Evolutionary conservation across 2,797 vertebrate genomes (phyloP), one percentile per base, ranked within the genome.

Genomic region (Acrossocheilus wenchowensis): DNA sequence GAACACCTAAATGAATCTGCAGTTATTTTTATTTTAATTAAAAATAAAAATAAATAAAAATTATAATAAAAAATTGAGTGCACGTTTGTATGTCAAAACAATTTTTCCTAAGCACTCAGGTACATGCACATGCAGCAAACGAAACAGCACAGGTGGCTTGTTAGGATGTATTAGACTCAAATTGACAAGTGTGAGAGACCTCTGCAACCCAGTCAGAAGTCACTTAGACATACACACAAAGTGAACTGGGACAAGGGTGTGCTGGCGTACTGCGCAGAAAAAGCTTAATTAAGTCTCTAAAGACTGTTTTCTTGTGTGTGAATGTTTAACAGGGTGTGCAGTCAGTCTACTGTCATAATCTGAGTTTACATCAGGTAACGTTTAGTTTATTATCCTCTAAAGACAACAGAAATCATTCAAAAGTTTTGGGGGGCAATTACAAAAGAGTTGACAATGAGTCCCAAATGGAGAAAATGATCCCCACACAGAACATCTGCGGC

Each of bases 91-190:
- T 30, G 30, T 30, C 30, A 30, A 30, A 30, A 30, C 30, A 30
- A 30, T 30, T 30, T 30, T 30, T 36, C 26, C 21, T 34, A 60
- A 36, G 50, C 45, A 17, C 36, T 57, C 45, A 34, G 34, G 30
- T 14, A 71, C 23, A 83, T 43, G 2, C 36, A 81, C 48, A 81
- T 39, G 36, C n/a, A 88, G 78, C 50, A 21, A 81, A 54, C 43
- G 60, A 82, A 64, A 15, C 26, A 19, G 73, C n/a, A 68, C 68
- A 81, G 72, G 69, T 87, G 73, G 82, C 83, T 87, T 88, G 88
- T 83, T 90, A 62, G n/a, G 74, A 23, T 45, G 71, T 64, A 89
- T 87, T 88, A 87, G 39, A 64, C 82, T 78, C 82, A 84, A 73
- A 81, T 12, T 57, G 71, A 78, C 79, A 57, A 68, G 60, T 78